Percentiles rank a stretch among this genome's conserved stretches.
Evolutionary conservation across 92 coral and sea anemone species (phyloP).

Genomic region (Porites evermanni): DNA sequence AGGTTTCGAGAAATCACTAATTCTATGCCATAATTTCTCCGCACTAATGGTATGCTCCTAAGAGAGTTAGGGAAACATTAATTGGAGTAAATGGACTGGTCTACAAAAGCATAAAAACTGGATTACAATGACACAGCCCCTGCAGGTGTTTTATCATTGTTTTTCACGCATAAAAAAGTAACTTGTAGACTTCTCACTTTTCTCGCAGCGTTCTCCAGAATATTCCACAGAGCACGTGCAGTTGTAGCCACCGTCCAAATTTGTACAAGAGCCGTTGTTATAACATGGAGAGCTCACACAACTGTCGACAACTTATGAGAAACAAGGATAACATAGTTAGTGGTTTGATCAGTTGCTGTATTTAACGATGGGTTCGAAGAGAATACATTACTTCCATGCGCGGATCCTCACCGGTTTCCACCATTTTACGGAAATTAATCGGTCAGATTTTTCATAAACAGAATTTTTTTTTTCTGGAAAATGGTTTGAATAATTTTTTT

Average conservation of each 20-base stretch:
- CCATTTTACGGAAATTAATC: no score
- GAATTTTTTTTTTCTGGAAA: no score
- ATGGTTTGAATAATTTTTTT: no score
- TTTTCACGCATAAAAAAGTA: neutral
- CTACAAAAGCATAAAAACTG: neutral
- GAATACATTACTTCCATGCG: neutral
- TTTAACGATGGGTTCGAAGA: neutral
- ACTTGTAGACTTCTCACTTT: conserved; percentile 3
- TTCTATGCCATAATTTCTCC: no score
- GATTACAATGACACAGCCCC: no score
- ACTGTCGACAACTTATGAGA: neutral
- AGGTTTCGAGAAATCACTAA: no score
- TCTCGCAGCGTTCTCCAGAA: conserved; percentile 40
- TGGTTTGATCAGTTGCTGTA: neutral
- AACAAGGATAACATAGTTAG: neutral
- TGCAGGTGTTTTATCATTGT: no score
- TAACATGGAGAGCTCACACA: conserved; percentile 42
- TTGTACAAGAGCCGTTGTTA: conserved; percentile 34
- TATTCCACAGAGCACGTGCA: conserved; percentile 44
- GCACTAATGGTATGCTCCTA: no score
- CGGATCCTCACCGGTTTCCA: no score
- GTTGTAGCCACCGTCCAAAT: conserved; percentile 35
- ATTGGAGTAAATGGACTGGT: no score
- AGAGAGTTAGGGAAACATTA: no score
- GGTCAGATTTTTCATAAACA: no score